Percentiles rank a stretch among this genome's conserved stretches.
Conservation (phyloP, 2,888 invertebrate genomes). For the Hipparchia semele region DNA sequence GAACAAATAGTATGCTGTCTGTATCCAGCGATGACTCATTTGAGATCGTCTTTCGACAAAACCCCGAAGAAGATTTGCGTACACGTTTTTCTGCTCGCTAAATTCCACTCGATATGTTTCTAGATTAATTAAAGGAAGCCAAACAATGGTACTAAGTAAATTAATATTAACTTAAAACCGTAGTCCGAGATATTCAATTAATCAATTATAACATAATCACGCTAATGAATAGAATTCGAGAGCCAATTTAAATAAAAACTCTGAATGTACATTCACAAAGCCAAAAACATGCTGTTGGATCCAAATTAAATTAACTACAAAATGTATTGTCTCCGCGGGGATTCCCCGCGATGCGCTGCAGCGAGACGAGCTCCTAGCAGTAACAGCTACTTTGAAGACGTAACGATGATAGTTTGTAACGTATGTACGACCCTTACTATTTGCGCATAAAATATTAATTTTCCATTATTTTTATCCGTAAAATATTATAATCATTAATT, state of each 20-base stretch:
- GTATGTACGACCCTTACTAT: slow-evolving; percentile 25
- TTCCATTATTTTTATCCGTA: background rate
- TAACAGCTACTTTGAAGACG: slow-evolving; percentile 57
- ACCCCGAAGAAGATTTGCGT: too few species aligned
- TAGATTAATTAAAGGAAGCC: too few species aligned
- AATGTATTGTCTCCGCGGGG: slow-evolving; percentile 40
- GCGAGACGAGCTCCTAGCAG: slow-evolving; percentile 55
- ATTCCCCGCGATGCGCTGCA: slow-evolving; percentile 16
- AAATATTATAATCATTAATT: too few species aligned
- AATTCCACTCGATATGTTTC: too few species aligned
- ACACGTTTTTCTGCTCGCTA: too few species aligned
- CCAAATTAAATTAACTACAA: slow-evolving; percentile 38
- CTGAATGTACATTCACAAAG: slow-evolving; percentile 3
- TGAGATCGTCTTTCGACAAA: too few species aligned
- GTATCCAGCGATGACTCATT: too few species aligned
- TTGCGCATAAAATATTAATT: background rate
- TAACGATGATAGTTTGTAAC: slow-evolving; percentile 35
- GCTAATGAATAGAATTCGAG: background rate
- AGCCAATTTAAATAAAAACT: background rate
- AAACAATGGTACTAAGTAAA: too few species aligned
- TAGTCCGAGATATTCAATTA: too few species aligned
- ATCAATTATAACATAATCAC: background rate
- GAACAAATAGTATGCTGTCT: too few species aligned
- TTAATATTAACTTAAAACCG: too few species aligned
- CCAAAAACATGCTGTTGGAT: slow-evolving; percentile 19